Conservation (phyloP, 2,888 invertebrate species). For the Magallana nippona region DNA sequence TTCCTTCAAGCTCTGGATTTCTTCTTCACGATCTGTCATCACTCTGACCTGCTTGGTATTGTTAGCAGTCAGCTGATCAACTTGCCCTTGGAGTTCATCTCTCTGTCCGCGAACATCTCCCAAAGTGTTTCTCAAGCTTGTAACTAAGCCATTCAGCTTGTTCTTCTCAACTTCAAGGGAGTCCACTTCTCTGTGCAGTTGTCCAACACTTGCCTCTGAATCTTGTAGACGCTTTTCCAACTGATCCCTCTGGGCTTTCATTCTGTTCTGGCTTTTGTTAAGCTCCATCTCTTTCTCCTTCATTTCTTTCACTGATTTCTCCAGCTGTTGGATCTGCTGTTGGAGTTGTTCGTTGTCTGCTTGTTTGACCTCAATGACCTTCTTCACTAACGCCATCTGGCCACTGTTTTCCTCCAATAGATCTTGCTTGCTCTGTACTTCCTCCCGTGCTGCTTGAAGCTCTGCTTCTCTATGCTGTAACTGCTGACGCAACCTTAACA, state of each 20-base stretch:
- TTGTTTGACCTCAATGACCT: conserved; percentile 49
- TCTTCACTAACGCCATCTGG: conserved; percentile 44
- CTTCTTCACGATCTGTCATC: background rate
- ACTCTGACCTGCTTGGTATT: background rate
- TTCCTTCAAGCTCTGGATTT: background rate
- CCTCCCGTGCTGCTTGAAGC: conserved; percentile 13
- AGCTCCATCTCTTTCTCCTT: conserved; percentile 3
- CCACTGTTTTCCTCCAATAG: conserved; percentile 44
- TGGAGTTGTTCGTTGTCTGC: conserved; percentile 46
- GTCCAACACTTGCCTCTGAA: background rate
- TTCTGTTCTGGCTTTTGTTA: background rate
- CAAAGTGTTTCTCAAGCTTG: conserved; percentile 35
- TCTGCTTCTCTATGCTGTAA: conserved; percentile 29
- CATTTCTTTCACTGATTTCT: conserved; percentile 33
- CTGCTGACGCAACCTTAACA: conserved; percentile 36
- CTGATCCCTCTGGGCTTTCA: background rate
- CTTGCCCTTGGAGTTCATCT: background rate
- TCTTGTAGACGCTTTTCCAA: conserved; percentile 26
- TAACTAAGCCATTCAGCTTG: conserved; percentile 35
- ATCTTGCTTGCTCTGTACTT: conserved; percentile 38
- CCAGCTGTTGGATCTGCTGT: conserved; percentile 40
- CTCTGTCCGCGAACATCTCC: background rate
- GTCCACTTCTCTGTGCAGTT: background rate
- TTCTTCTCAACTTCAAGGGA: conserved; percentile 34
- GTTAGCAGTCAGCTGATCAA: conserved; percentile 1